Evolutionary conservation across 2,797 vertebrate genomes (phyloP), one percentile per base, ranked within the genome.

Genomic region (Macropodus opercularis): DNA sequence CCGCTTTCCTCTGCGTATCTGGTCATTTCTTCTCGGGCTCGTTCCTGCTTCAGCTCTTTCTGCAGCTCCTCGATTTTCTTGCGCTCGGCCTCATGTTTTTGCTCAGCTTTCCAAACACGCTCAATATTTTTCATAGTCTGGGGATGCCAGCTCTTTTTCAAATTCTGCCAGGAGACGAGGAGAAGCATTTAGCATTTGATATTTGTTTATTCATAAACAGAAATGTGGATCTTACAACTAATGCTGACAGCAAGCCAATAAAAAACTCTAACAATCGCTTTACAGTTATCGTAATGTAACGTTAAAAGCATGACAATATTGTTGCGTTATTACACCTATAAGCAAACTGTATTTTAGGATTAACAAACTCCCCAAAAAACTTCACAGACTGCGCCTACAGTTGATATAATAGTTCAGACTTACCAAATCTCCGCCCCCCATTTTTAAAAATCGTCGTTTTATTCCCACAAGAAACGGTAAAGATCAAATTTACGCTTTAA

Each of bases 111-210:
- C 97, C 97, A 98, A 48, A 98, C 97, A 1, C 97, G 95, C 79
- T 99, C 97, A 52, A 98, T 97, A 82, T 99, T 98, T 77, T 96
- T 96, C 80, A 99, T 93, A 9, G 97, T 98, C 89, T 99, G 97
- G 0, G 97, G 97, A 77, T 98, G 97, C 97, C 97, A 99, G 89
- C 97, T 99, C 89, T 98, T 99, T 87, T 98, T 99, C 85, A 99
- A 70, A 70, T 98, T 98, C 97, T 99, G 75, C 0, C 0, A 56
- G 1, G 29, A 44, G 23, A 81, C 13, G 61, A 23, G 5, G 12
- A 8, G 22, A 42, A 39, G 63, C 11, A 56, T 29, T 63, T 4
- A 38, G 13, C 4, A 12, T 10, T 3, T 10, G n/a, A n/a, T n/a
- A n/a, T n/a, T n/a, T n/a, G n/a, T n/a, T 27, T 8, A 29, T 8